Evolutionary conservation across 2,797 vertebrate species (phyloP), one percentile per base, ranked within the genome.

Genomic region (Manis crassicaudata): DNA sequence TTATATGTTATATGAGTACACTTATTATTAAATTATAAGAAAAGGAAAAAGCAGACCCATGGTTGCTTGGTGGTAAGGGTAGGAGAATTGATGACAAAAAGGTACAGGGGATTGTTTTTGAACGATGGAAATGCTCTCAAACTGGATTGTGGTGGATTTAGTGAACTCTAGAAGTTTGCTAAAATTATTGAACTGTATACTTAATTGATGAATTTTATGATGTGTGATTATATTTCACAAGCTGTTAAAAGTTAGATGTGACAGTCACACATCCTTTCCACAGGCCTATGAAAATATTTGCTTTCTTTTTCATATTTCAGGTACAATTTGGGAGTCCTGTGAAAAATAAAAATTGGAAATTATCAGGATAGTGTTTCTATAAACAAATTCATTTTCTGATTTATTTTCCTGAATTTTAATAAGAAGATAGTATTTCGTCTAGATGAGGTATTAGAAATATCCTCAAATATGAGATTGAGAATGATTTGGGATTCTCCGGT

Each of bases 291-390:
- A 89, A 88, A 65, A 37, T 68, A 43, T 27, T 35, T 70, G 20
- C 40, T 83, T 32, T 95, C 21, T 37, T 86, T 94, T 87, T 87
- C 8, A 73, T 40, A 63, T 62, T 35, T 56, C 35, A 67, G 63
- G 27, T 84, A 6, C 18, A 80, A 35, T 84, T 95, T 70, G 56
- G 43, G 60, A 95, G 56, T 63, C 18, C 3, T 29, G 60, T 62
- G 56, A 94, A 91, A 96, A 91, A 37, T 32, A 97, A 95, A n/a
- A 76, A 35, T 89, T 81, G 56, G 67, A 91, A 88, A 72, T 96
- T 70, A 80, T 81, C 88, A 76, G 8, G 52, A 35, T 43, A 43
- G 3, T 56, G 2, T 79, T 95, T 90, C 23, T 54, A 80, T 90
- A 88, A 79, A 84, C 21, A 94, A 81, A 83, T 56, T 94, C 12